Percentiles rank a stretch among this genome's conserved stretches.
Evolutionary conservation across 2,888 invertebrate genomes (phyloP).

Genomic region (Autographa pulchrina): DNA sequence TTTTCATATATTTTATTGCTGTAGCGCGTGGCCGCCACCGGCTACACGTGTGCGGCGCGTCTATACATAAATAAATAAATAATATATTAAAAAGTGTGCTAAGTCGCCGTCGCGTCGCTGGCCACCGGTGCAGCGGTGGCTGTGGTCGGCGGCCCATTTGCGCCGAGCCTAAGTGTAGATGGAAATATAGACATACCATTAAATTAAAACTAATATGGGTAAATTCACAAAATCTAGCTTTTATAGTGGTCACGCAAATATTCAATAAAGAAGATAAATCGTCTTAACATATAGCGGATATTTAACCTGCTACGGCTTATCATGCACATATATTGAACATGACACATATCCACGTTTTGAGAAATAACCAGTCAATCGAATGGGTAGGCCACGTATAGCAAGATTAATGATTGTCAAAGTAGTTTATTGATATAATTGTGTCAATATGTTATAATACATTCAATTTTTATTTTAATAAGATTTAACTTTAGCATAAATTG

Average conservation of each 20-base stretch:
- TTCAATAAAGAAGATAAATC: slow-evolving; percentile 66
- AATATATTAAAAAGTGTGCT: no score
- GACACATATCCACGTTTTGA: slow-evolving; percentile 65
- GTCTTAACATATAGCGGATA: slow-evolving; percentile 53
- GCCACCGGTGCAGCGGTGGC: no score
- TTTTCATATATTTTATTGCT: no score
- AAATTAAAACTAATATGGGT: slow-evolving; percentile 32
- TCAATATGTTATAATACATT: not conserved
- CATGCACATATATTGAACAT: slow-evolving; percentile 65
- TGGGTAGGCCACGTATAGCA: slow-evolving; percentile 70
- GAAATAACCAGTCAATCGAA: slow-evolving; percentile 76
- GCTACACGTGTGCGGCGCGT: no score
- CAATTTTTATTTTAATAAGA: no score
- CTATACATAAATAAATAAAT: no score
- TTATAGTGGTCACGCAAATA: slow-evolving; percentile 42
- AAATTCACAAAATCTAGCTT: slow-evolving; percentile 40
- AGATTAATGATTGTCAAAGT: slow-evolving; percentile 76
- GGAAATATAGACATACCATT: no score
- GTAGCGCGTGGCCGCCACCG: no score
- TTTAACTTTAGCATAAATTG: not conserved
- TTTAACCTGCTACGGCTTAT: slow-evolving; percentile 57
- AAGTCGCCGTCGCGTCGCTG: no score
- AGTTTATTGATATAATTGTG: slow-evolving; percentile 62
- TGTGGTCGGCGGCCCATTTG: no score
- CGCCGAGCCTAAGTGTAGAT: no score